phyloP scores from a whole-genome alignment of 1,140 invertebrate genomes.

The Heliconius hermathena region DNA sequence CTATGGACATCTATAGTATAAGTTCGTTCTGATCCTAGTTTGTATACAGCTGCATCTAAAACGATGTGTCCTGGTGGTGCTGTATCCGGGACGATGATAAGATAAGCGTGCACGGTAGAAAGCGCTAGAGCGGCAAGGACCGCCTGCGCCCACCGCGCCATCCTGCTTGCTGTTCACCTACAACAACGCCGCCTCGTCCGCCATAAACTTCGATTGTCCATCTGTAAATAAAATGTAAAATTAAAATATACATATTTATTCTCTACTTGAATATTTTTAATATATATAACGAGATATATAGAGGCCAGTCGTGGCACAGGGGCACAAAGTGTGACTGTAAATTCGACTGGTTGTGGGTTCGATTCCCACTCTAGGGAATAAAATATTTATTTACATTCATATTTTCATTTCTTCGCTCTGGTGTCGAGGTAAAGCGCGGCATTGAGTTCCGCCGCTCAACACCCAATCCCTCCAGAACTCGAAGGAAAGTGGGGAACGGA shows the following conservation, averaged over 20 bases:
- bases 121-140: constrained; percentile 53
- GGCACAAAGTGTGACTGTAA: no score
- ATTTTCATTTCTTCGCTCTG: no score
- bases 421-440: no score
- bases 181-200: constrained; percentile 67
- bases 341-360: no score
- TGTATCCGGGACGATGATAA: constrained; percentile 87
- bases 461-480: no score
- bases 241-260: constrained; percentile 15
- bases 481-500: no score
- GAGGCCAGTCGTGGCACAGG: no score
- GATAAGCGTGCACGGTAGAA: constrained; percentile 80
- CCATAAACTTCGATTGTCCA: constrained; percentile 54
- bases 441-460: no score
- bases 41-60: constrained; percentile 91
- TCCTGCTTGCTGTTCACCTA: constrained; percentile 62
- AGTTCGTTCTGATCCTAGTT: constrained; percentile 86
- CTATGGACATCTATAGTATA: constrained; percentile 90
- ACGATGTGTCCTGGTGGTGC: constrained; percentile 86
- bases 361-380: no score
- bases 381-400: no score
- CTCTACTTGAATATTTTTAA: not conserved
- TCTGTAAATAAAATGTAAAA: constrained; percentile 55
- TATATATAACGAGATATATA: no score
- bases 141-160: constrained; percentile 60